Conservation (phyloP, 1,140 invertebrate genomes). For the Berghia stephanieae region DNA sequence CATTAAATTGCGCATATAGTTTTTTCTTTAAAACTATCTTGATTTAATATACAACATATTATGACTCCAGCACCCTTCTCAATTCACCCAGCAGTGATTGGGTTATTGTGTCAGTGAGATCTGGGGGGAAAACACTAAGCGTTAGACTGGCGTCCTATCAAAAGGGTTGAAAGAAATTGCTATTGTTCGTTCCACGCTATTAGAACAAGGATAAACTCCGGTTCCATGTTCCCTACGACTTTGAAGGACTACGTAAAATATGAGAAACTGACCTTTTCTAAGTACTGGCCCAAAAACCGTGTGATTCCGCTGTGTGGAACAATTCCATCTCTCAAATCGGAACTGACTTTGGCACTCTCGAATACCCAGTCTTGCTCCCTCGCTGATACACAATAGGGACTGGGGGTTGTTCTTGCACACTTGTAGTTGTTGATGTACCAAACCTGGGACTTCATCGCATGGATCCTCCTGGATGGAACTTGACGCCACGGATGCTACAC, state of each 20-base stretch:
- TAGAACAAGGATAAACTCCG: neutral
- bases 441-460: conserved; percentile 70
- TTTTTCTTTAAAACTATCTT: too few relatives aligned
- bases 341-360: conserved; percentile 64
- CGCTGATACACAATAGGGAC: conserved; percentile 58
- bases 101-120: too few relatives aligned
- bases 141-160: too few relatives aligned
- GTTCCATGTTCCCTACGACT: neutral
- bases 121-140: too few relatives aligned
- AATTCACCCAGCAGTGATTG: too few relatives aligned
- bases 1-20: too few relatives aligned
- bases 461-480: conserved; percentile 43
- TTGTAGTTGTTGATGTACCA: conserved; percentile 56
- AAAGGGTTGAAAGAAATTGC: too few relatives aligned
- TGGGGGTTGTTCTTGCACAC: conserved; percentile 59
- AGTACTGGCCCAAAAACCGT: conserved; percentile 83
- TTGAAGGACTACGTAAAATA: neutral
- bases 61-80: too few relatives aligned
- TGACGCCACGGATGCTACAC: conserved; percentile 67
- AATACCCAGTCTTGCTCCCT: conserved; percentile 60
- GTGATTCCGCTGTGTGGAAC: conserved; percentile 50
- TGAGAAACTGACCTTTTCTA: conserved; percentile 75
- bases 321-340: conserved; percentile 64
- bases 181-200: neutral
- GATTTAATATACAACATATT: too few relatives aligned